phyloP scores from a whole-genome alignment of 2,888 invertebrate species.

The Polia nebulosa region DNA sequence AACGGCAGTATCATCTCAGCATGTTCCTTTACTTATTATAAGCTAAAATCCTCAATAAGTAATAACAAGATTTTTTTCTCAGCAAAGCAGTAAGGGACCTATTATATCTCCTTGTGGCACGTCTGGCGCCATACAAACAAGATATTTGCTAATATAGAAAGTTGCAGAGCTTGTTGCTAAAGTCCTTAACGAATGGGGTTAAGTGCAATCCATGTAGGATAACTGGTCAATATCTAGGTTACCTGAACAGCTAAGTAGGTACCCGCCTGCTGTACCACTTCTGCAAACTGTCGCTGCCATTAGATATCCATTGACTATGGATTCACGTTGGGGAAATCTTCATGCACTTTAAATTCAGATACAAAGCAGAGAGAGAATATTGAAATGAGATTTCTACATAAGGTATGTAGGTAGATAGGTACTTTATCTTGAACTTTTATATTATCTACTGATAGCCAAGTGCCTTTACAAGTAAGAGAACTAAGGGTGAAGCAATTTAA shows the following conservation, averaged over 20 bases:
- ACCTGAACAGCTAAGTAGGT: constrained; percentile 8
- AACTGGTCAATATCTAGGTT: constrained; percentile 37
- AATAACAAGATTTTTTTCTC: no score
- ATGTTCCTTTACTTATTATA: no score
- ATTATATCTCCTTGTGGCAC: constrained; percentile 16
- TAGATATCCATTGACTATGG: constrained; percentile 20
- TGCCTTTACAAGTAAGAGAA: no score
- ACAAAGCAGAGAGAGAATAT: neutral
- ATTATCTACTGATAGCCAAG: no score
- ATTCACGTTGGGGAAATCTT: neutral
- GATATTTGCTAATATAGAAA: constrained; percentile 21
- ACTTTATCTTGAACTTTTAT: no score
- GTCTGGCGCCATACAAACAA: neutral
- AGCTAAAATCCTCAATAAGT: neutral
- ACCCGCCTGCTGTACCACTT: neutral
- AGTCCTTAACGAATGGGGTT: constrained; percentile 27
- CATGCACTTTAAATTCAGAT: constrained; percentile 7
- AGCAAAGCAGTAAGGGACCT: neutral
- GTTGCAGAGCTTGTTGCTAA: neutral
- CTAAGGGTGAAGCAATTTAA: no score
- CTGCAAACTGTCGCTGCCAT: neutral
- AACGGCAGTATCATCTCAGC: no score
- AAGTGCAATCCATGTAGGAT: constrained; percentile 33
- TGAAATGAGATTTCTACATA: constrained; percentile 4
- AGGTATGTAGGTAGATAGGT: neutral